Percentiles rank a stretch among this genome's conserved stretches.
Conservation (phyloP, 2,888 invertebrate species). For the Phyllotreta striolata region DNA sequence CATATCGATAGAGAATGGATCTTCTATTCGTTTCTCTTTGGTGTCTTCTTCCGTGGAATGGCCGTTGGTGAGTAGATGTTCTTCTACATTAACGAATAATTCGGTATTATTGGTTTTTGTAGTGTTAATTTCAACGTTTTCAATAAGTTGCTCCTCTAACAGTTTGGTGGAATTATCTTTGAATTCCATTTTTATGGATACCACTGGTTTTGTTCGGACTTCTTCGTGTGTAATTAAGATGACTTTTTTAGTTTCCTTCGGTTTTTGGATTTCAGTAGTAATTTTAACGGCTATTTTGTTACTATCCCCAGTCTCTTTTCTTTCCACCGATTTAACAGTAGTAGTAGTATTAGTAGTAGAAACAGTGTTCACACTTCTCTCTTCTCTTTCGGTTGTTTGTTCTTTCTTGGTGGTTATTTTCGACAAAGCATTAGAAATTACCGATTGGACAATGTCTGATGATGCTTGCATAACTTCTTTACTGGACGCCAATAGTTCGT, state of each 20-base stretch:
- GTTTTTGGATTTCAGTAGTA: conserved; percentile 30
- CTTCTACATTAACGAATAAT: conserved; percentile 35
- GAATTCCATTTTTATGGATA: conserved; percentile 72
- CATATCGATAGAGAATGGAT: conserved; percentile 48
- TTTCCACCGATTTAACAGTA: background rate
- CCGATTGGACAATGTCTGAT: conserved; percentile 24
- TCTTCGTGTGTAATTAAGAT: conserved; percentile 78
- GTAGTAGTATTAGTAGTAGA: background rate
- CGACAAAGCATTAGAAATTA: conserved; percentile 33
- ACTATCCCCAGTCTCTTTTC: background rate
- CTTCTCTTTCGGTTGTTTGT: conserved; percentile 2
- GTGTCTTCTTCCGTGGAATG: background rate
- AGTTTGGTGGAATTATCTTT: conserved; percentile 49
- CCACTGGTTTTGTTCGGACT: conserved; percentile 71
- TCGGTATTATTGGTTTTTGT: conserved; percentile 20
- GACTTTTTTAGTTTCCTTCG: conserved; percentile 61
- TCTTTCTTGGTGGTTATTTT: conserved; percentile 22
- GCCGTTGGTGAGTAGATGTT: conserved; percentile 31
- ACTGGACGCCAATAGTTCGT: conserved; percentile 5
- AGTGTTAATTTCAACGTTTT: conserved; percentile 1
- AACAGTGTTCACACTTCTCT: background rate
- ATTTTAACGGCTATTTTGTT: conserved; percentile 15
- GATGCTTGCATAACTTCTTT: conserved; percentile 24
- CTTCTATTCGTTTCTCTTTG: conserved; percentile 37
- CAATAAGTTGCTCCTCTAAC: background rate